Base-by-base conservation (phyloP, 2,113 vertebrate genomes). In the Syngnathus floridae region DNA sequence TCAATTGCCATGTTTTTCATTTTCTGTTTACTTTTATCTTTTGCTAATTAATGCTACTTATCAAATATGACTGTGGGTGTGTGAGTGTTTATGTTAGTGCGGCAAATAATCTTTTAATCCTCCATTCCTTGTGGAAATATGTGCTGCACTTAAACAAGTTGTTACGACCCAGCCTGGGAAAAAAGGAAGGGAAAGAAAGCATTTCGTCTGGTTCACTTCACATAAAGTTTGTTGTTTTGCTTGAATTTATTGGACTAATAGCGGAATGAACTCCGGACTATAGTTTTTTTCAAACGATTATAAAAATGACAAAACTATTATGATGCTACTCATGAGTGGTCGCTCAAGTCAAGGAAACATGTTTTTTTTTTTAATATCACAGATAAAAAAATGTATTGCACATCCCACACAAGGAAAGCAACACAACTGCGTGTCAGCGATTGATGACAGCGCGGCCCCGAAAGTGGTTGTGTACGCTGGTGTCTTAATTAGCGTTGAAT, bases 401-500 rank as follows among this genome's bases (percentile, higher is more conserved):
- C n/a, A 22, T 8, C n/a, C 38, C 38, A 7, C n/a, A 7, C 43
- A 35, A 14, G 38, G 58, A 40, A 43, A 19, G n/a, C 36, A 38
- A 59, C 16, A 35, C 19, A 4, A 40, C 19, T 21, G 10, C 0
- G 8, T 21, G 57, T 70, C 71, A 69, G 73, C 60, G 73, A 84
- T 65, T 71, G 63, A 87, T 85, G 80, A 76, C 68, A 69, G 70
- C 41, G 70, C 73, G 52, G 69, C 75, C 57, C 69, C 75, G 63
- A 72, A 45, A 68, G 73, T 64, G 52, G 62, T 76, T 77, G 74
- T 80, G 73, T 75, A 77, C 83, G 70, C 64, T 55, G 38, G 66
- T 78, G 76, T 81, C 76, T 77, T 86, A 83, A 90, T 87, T 84
- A 86, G 79, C 71, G 71, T 73, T 88, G 77, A 87, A 85, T 89